These are phyloP conservation scores for Brachypterus glaber DNA, from an alignment of 2,888 invertebrate species.

Conservation along the genomic window DNA sequence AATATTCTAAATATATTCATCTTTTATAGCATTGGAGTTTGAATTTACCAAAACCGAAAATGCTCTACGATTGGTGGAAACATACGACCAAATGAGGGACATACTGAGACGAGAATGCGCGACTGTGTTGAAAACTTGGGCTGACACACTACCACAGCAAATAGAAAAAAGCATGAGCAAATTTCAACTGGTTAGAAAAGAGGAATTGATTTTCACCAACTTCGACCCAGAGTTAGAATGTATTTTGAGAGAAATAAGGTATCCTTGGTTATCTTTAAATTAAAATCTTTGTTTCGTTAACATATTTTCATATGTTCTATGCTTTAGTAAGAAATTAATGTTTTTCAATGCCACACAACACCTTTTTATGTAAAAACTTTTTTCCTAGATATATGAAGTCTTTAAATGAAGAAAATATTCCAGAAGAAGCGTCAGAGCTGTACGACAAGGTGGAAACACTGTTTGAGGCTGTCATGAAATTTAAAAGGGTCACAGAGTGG, in stretches of 20 bases:
- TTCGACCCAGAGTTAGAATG: slow-evolving; percentile 60
- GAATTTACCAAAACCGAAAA: slow-evolving; percentile 52
- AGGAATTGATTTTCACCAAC: slow-evolving; percentile 51
- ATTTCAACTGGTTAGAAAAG: slow-evolving; percentile 49
- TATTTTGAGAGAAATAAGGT: slow-evolving; percentile 73
- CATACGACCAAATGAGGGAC: slow-evolving; percentile 56
- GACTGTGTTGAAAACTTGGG: slow-evolving; percentile 61
- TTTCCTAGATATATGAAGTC: too few species aligned
- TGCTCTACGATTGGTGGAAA: slow-evolving; percentile 45
- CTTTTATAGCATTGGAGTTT: slow-evolving; percentile 58
- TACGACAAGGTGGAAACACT: slow-evolving; percentile 62
- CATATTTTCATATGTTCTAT: too few species aligned
- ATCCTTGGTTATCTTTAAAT: too few species aligned
- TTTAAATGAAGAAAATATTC: slow-evolving; percentile 52
- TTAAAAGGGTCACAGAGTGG: slow-evolving; percentile 58
- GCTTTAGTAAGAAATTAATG: too few species aligned
- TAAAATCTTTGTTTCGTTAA: too few species aligned
- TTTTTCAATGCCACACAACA: background rate
- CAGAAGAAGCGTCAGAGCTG: slow-evolving; percentile 52
- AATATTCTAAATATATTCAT: too few species aligned
- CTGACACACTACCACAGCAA: slow-evolving; percentile 51
- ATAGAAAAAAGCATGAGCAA: slow-evolving; percentile 54
- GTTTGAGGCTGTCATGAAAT: slow-evolving; percentile 38
- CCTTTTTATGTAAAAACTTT: too few species aligned
- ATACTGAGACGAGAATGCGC: slow-evolving; percentile 55